phyloP scores from a whole-genome alignment of 2,113 vertebrate species.

The Planiliza haematocheilus region DNA sequence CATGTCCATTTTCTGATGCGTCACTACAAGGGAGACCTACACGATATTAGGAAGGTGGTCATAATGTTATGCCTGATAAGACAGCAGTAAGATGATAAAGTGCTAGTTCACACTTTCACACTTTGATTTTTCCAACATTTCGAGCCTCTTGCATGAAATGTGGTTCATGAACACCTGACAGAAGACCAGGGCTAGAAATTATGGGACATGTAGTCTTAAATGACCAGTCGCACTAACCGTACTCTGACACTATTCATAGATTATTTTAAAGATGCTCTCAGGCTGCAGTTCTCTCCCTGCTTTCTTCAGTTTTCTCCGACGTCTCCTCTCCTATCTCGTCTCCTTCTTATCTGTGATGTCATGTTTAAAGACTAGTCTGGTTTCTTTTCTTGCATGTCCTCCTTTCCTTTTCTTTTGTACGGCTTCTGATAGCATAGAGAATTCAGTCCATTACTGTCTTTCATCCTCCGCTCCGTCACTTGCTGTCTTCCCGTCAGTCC shows the following conservation, averaged over 20 bases:
- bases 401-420: slow-evolving; percentile 1
- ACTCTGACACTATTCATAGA: no score
- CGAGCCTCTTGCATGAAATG: no score
- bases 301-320: no score
- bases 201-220: neutral
- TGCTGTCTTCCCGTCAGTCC: slow-evolving; percentile 26
- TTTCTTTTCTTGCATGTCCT: slow-evolving; percentile 37
- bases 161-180: no score
- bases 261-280: no score
- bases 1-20: no score
- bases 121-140: no score
- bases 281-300: neutral
- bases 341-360: neutral
- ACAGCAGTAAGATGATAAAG: no score
- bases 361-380: neutral
- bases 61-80: no score
- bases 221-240: neutral
- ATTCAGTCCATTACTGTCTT: slow-evolving; percentile 26
- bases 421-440: slow-evolving; percentile 30
- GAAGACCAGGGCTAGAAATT: neutral
- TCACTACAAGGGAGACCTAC: no score
- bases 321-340: neutral
- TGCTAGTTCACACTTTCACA: no score
- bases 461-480: slow-evolving; percentile 44
- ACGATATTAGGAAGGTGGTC: no score